These are phyloP conservation scores for Allobates femoralis DNA, from an alignment of 2,797 vertebrate species.

Conservation along the genomic window DNA sequence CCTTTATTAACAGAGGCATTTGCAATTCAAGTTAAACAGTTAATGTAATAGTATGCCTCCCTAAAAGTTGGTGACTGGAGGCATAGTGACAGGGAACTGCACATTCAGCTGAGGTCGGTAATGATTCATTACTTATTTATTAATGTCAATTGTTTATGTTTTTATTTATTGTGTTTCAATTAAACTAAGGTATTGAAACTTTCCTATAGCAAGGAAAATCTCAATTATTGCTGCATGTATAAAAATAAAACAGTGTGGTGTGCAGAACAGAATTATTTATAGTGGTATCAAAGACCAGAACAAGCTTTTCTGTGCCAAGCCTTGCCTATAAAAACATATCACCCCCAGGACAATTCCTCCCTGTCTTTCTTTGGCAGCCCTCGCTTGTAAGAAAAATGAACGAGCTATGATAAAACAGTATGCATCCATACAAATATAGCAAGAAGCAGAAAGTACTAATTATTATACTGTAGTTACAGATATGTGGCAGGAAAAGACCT, in stretches of 20 bases:
- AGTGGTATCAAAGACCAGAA: not conserved
- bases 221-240: not conserved
- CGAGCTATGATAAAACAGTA: not conserved
- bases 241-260: not conserved
- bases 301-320: not conserved
- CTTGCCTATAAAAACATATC: not conserved
- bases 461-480: not conserved
- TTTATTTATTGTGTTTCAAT: not conserved
- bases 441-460: not conserved
- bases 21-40: conserved; percentile 6
- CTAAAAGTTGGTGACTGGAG: conserved; percentile 32
- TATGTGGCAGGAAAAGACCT: not conserved
- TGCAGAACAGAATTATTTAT: not conserved
- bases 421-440: not conserved
- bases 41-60: conserved; percentile 33
- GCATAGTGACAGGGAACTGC: conserved; percentile 21
- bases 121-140: not conserved
- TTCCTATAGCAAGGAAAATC: not conserved
- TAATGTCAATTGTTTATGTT: too few relatives aligned
- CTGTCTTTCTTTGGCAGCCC: not conserved
- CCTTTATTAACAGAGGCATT: conserved; percentile 31
- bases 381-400: not conserved
- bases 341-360: not conserved
- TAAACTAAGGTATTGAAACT: not conserved
- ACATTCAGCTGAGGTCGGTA: not conserved